Base-by-base conservation (phyloP, 2,888 invertebrate species). In the Megastigmus dorsalis region DNA sequence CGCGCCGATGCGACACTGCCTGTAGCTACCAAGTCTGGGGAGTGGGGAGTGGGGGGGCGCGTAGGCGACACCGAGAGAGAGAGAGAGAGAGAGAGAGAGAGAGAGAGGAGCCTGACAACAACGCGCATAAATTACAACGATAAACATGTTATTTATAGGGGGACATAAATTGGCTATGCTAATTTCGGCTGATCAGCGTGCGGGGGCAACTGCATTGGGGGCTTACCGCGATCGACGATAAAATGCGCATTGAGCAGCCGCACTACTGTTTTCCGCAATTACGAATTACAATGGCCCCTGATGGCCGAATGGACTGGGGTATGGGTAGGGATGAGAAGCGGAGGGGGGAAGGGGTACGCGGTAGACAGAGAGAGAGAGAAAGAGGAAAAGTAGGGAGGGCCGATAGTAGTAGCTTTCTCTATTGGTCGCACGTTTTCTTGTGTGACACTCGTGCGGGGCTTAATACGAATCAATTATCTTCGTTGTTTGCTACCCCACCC, bases 71-170 rank as follows among this genome's bases (percentile, higher is more conserved):
- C 23, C 20, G 48, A 23, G 55, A 28, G 60, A 33, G 59, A 38
- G 41, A 33, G 38, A 65, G 55, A 69, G 41, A 54, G 59, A 23
- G 26, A 55, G 54, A 65, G 48, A 68, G 57, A 48, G 65, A 69
- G 66, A 57, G 60, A 20, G 52, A 57, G 62, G 23, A 18, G 18
- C 45, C 54, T 55, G 62, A 74, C 74, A 74, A 68, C 62, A 66
- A 77, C 80, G 80, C 80, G 84, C 86, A 87, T 87, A 87, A 86
- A 87, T 87, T 87, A 85, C 84, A 84, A 85, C 84, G 86, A 84
- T 87, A 86, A 86, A 87, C 86, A 85, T 84, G 85, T 86, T 86
- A 87, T 87, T 87, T 87, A 87, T 86, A 86, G 79, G 68, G 52
- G 73, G 81, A 83, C 84, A 86, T 86, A 85, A 87, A 87, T 86